These are phyloP conservation scores for Whitmania pigra DNA, from an alignment of 1,140 invertebrate species.

Conservation along the genomic window DNA sequence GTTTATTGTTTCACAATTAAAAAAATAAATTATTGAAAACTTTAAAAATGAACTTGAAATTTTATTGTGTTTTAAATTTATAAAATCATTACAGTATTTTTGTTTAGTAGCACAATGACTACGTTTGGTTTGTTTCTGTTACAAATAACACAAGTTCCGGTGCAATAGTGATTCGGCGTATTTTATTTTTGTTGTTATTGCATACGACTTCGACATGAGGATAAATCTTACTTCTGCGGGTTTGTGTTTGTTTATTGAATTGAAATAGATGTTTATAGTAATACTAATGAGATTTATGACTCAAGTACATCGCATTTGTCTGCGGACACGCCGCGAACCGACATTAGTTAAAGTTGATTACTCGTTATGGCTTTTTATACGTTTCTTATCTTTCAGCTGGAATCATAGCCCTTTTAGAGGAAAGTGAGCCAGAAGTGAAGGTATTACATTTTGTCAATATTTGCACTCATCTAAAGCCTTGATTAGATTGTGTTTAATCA, in stretches of 20 bases:
- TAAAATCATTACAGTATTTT: too few relatives aligned
- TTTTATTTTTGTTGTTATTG: background rate
- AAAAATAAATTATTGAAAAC: too few relatives aligned
- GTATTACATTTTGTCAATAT: conserved; percentile 38
- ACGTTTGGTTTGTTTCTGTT: conserved; percentile 10
- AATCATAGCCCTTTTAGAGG: conserved; percentile 86
- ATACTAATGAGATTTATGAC: background rate
- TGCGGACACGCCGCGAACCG: too few relatives aligned
- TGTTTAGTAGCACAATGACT: too few relatives aligned
- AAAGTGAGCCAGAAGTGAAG: conserved; percentile 79
- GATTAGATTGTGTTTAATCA: background rate
- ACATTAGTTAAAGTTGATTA: too few relatives aligned
- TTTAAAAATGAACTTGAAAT: too few relatives aligned
- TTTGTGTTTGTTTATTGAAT: conserved; percentile 1
- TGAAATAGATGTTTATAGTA: background rate
- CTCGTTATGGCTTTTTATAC: too few relatives aligned
- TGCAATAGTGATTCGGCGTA: background rate
- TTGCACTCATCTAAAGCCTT: background rate
- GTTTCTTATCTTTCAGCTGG: conserved; percentile 52
- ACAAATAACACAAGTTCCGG: background rate
- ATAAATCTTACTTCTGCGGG: conserved; percentile 29
- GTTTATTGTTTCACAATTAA: background rate
- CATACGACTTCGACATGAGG: conserved; percentile 24
- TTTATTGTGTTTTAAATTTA: too few relatives aligned
- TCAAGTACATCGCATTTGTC: too few relatives aligned